A percentile compares a stretch with the other conserved stretches of the same genome.
Conservation (phyloP, 2,888 invertebrate genomes). For the Arrhopalites spinosus region DNA sequence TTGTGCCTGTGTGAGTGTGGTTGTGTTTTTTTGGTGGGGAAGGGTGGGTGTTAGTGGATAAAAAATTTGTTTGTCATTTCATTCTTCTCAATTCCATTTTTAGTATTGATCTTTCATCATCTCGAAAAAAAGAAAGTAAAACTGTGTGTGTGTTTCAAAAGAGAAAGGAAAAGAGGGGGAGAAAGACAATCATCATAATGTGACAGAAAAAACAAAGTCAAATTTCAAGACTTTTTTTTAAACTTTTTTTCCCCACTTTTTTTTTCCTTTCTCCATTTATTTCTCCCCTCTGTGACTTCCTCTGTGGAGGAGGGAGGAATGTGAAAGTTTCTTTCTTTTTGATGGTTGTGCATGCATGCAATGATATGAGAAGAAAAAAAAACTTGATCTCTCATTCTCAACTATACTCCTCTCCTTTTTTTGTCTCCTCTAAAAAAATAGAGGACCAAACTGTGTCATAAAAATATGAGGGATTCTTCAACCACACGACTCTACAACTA, state of each 20-base stretch:
- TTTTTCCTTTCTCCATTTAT: neutral
- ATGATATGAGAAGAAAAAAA: neutral
- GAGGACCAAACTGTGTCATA: neutral
- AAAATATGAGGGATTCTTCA: conserved; percentile 19
- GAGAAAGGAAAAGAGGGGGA: neutral
- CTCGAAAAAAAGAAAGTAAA: neutral
- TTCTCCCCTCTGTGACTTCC: neutral
- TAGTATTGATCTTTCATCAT: neutral
- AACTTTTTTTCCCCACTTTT: neutral
- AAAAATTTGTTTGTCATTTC: neutral
- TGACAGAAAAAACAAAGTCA: neutral
- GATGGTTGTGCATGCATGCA: neutral
- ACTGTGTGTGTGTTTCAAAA: neutral
- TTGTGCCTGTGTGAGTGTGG: neutral
- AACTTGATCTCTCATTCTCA: too few relatives aligned
- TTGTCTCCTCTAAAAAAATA: too few relatives aligned
- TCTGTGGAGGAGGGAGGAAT: neutral
- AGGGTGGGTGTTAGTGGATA: too few relatives aligned
- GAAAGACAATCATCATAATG: neutral
- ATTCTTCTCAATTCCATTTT: neutral
- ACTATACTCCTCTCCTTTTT: too few relatives aligned
- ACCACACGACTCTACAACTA: neutral
- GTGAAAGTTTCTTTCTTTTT: neutral
- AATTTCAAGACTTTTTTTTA: neutral
- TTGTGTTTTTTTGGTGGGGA: too few relatives aligned